Percentiles rank a stretch among this genome's conserved stretches.
Evolutionary conservation across 2,797 vertebrate genomes (phyloP).

Genomic region (Rachycentron canadum): DNA sequence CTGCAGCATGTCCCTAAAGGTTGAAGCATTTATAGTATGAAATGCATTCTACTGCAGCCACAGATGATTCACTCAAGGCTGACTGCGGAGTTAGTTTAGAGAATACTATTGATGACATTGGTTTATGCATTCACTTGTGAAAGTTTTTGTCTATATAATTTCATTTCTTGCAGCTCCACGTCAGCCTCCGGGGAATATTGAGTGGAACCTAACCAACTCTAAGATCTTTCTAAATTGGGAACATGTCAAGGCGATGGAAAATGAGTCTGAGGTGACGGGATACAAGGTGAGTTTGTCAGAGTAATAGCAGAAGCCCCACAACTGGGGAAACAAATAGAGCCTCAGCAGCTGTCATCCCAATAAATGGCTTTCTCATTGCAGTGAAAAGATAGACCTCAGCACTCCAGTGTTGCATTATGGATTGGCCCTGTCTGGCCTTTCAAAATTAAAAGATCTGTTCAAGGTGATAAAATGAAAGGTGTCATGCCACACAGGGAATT

Average conservation of each 20-base stretch:
- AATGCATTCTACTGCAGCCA: constrained; percentile 8
- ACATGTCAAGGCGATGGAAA: constrained; percentile 91
- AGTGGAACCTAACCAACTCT: constrained; percentile 92
- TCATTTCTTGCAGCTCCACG: constrained; percentile 86
- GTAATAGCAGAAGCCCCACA: constrained; percentile 49
- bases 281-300: constrained; percentile 89
- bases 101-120: constrained; percentile 8
- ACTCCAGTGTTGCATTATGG: constrained; percentile 69
- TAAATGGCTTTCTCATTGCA: constrained; percentile 70
- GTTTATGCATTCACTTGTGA: constrained; percentile 52
- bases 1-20: neutral
- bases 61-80: constrained; percentile 18
- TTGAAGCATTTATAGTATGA: neutral
- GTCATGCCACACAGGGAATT: constrained; percentile 40
- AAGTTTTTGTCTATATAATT: constrained; percentile 61
- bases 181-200: constrained; percentile 89
- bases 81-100: constrained; percentile 31
- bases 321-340: constrained; percentile 67
- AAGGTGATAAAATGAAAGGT: constrained; percentile 73
- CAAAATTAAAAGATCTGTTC: constrained; percentile 81
- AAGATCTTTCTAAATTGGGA: constrained; percentile 93
- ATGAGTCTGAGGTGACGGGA: constrained; percentile 92
- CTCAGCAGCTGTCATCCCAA: constrained; percentile 67
- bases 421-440: constrained; percentile 76
- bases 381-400: constrained; percentile 69